Evolutionary conservation across 2,113 vertebrate species (phyloP).

Genomic region (Uria aalge): DNA sequence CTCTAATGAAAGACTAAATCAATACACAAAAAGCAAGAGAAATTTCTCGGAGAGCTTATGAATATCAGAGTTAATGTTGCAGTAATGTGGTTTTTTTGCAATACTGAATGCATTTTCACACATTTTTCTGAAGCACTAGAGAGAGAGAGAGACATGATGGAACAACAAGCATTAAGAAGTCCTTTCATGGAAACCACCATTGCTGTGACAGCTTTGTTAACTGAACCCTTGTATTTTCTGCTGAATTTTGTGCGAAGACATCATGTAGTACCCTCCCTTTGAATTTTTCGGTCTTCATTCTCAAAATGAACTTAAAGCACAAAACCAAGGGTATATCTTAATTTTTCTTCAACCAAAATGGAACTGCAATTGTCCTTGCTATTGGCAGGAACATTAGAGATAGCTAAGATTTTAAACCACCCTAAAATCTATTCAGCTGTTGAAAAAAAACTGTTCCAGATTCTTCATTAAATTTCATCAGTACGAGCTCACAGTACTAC

Average conservation of each 20-base stretch:
- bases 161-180: background rate
- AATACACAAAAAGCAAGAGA: background rate
- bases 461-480: background rate
- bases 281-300: background rate
- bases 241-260: background rate
- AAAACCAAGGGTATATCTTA: background rate
- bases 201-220: background rate
- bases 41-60: background rate
- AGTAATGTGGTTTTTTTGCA: background rate
- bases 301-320: background rate
- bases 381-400: background rate
- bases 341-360: background rate
- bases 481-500: background rate
- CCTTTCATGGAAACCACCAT: background rate
- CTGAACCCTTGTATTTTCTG: background rate
- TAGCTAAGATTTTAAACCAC: background rate
- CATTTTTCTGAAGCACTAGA: background rate
- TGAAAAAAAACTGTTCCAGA: background rate
- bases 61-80: conserved; percentile 10
- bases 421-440: background rate
- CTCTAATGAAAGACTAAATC: background rate
- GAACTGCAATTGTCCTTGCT: background rate
- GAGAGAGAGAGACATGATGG: background rate
- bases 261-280: background rate
- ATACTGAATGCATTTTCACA: background rate